Percentiles rank a stretch among this genome's conserved stretches.
Evolutionary conservation across 2,888 invertebrate species (phyloP).

Genomic region (Ectropis crepuscularia): DNA sequence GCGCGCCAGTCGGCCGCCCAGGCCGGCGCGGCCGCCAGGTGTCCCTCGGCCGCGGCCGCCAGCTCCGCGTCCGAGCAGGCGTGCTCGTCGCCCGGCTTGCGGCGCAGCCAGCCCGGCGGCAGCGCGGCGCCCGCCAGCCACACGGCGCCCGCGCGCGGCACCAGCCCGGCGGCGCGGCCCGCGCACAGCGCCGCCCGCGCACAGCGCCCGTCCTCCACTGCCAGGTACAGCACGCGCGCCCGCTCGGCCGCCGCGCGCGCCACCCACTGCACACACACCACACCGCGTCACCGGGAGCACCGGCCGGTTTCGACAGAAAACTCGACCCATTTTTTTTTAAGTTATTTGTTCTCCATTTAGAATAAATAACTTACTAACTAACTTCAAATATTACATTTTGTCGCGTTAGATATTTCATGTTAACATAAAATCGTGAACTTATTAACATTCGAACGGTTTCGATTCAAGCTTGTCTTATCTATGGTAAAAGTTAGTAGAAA

Average conservation of each 20-base stretch:
- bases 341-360: too few relatives aligned
- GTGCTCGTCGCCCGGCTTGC: constrained; percentile 85
- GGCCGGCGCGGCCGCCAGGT: constrained; percentile 59
- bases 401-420: too few relatives aligned
- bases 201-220: constrained; percentile 89
- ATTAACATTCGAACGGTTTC: too few relatives aligned
- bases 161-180: constrained; percentile 89
- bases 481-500: too few relatives aligned
- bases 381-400: too few relatives aligned
- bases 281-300: too few relatives aligned
- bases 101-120: constrained; percentile 86
- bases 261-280: constrained; percentile 64
- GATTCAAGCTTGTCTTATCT: too few relatives aligned
- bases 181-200: constrained; percentile 93
- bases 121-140: constrained; percentile 95
- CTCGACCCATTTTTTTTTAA: too few relatives aligned
- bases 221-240: constrained; percentile 91
- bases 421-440: too few relatives aligned
- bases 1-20: constrained; percentile 55
- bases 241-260: constrained; percentile 58
- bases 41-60: constrained; percentile 52
- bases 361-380: too few relatives aligned
- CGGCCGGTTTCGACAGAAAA: too few relatives aligned
- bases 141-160: constrained; percentile 89
- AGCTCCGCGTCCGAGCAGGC: constrained; percentile 69